These are phyloP conservation scores for Diogma glabrata DNA, from an alignment of 2,888 invertebrate genomes.

Conservation along the genomic window DNA sequence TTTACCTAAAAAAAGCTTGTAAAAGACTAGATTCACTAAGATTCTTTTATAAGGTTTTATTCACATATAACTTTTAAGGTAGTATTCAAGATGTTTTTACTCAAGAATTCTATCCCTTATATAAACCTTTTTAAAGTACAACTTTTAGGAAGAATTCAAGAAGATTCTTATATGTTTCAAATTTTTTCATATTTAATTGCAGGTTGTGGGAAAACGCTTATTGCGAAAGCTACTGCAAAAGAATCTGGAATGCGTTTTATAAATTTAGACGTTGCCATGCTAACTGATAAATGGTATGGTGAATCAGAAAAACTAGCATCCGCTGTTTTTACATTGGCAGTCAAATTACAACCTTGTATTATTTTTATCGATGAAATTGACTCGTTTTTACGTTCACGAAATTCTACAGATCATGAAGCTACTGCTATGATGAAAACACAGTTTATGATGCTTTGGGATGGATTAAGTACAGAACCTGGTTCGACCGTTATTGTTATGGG, in stretches of 20 bases:
- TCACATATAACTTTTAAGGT: no score
- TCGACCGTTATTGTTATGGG: conserved; percentile 89
- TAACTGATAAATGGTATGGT: conserved; percentile 99
- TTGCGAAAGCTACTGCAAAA: conserved; percentile 93
- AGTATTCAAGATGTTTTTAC: no score
- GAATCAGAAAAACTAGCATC: conserved; percentile 96
- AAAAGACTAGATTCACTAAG: no score
- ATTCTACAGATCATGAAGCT: conserved; percentile 90
- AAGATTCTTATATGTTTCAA: no score
- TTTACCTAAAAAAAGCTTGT: no score
- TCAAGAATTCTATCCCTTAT: no score
- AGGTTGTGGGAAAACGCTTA: conserved; percentile 94
- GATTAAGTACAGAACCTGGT: conserved; percentile 74
- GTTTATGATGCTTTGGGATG: conserved; percentile 99
- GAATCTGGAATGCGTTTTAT: conserved; percentile 91
- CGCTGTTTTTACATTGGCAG: conserved; percentile 90
- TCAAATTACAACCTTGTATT: conserved; percentile 82
- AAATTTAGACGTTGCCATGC: conserved; percentile 81
- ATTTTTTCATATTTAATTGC: no score
- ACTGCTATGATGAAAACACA: conserved; percentile 99
- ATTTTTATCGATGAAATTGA: conserved; percentile 97
- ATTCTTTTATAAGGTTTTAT: no score
- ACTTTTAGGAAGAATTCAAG: no score
- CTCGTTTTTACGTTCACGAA: conserved; percentile 85
- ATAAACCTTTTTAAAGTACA: no score